Evolutionary conservation across 2,113 vertebrate species (phyloP), one percentile per base, ranked within the genome.

Genomic region (Ceyx margarethae): DNA sequence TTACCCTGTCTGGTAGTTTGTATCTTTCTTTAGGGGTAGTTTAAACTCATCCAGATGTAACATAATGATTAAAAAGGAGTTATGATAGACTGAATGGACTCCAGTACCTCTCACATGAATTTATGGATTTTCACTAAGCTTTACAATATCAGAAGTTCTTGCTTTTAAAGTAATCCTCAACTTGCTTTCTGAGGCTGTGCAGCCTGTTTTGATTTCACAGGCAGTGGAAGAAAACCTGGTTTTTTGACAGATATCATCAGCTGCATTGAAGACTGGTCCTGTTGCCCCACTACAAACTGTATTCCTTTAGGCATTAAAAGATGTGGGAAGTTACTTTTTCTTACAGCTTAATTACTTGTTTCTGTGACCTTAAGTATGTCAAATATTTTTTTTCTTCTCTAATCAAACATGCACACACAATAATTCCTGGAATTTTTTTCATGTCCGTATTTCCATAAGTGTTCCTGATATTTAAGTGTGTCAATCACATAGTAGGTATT

Each of bases 371-470:
- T 54, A 72, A 54, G 29, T 31, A 22, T 13, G 11, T 13, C 7
- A 56, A 60, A 56, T 54, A 9, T 82, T 56, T 28, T 18, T 33
- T 72, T 85, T 13, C 12, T 42, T 37, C 60, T 56, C 31, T 54
- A 7, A 0, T 15, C 68, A 80, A 18, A 29, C 12, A 54, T 0
- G 0, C 9, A 54, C 19, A 45, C n/a, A 23, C 29, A 57, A 13
- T 29, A 71, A 90, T 25, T 76, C 42, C 58, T 61, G 35, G 10
- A 46, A 10, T 22, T 5, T 45, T 89, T 89, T 31, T 50, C 23
- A 68, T 13, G 53, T 37, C 6, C 37, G 23, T 25, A 28, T 72
- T 48, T 76, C 40, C 19, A 1, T 28, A 56, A 42, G 5, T 46
- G 28, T 8, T 14, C 22, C 68, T 60, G 31, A 23, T 82, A 31